Evolutionary conservation across 1,140 invertebrate species (phyloP).

Genomic region (Artemia franciscana): DNA sequence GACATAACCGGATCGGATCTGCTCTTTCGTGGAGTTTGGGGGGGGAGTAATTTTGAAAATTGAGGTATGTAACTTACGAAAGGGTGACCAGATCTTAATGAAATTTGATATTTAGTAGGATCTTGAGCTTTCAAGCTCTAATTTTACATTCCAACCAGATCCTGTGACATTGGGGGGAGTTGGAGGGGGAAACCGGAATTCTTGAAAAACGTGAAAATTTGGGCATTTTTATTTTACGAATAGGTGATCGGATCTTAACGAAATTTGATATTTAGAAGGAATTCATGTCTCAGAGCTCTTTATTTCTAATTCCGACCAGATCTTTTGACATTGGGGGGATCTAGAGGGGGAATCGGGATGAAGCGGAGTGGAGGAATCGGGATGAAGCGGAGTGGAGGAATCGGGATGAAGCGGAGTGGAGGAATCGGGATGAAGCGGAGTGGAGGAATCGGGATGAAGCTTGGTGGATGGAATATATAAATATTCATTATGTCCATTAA

Average conservation of each 20-base stretch:
- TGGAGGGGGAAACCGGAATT: neutral
- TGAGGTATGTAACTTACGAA: too few species aligned
- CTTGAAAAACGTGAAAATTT: neutral
- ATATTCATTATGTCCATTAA: too few species aligned
- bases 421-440: neutral
- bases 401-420: neutral
- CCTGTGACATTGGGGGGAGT: conserved; percentile 6
- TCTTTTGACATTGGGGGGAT: neutral
- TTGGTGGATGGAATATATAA: conserved; percentile 14
- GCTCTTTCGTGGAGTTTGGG: too few species aligned
- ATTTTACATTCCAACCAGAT: conserved; percentile 17
- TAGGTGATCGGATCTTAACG: neutral
- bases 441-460: neutral
- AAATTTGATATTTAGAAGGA: neutral
- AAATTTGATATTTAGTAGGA: neutral
- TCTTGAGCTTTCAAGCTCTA: conserved; percentile 17
- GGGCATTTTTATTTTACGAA: too few species aligned
- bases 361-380: neutral
- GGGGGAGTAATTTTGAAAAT: too few species aligned
- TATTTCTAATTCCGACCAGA: conserved; percentile 14
- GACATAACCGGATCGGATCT: too few species aligned
- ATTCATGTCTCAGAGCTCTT: neutral
- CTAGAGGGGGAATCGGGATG: neutral
- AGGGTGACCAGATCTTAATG: too few species aligned
- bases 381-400: neutral